Percentiles rank a stretch among this genome's conserved stretches.
Conservation (phyloP, 2,113 vertebrate genomes). For the Struthio camelus region DNA sequence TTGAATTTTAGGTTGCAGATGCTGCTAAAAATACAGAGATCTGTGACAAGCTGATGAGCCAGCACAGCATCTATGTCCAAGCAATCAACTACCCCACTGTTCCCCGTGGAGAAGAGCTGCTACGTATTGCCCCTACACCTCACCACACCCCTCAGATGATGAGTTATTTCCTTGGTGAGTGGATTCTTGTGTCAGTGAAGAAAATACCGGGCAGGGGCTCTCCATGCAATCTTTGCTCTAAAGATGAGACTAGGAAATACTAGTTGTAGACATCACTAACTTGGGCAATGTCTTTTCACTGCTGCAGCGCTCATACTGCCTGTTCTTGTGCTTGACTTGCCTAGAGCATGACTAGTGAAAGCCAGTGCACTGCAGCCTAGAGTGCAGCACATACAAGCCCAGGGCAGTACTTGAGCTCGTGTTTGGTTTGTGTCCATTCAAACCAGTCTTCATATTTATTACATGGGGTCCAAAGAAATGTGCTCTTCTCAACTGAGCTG, state of each 20-base stretch:
- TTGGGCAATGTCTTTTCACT: not conserved
- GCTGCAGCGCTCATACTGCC: accelerated
- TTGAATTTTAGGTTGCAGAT: slow-evolving; percentile 83
- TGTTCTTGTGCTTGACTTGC: not conserved
- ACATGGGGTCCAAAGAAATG: not conserved
- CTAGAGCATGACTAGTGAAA: not conserved
- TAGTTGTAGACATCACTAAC: not conserved
- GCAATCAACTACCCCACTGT: slow-evolving; percentile 98
- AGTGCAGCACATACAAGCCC: not conserved
- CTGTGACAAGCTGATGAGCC: slow-evolving; percentile 92
- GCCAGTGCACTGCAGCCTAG: not conserved
- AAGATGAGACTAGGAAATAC: not conserved
- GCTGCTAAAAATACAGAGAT: slow-evolving; percentile 94
- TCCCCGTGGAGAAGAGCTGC: slow-evolving; percentile 90
- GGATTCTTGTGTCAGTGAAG: not conserved
- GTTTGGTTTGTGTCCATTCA: not conserved
- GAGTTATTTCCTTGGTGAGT: slow-evolving; percentile 92
- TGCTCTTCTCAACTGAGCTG: not conserved
- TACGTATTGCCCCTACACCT: slow-evolving; percentile 93
- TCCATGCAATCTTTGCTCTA: not conserved
- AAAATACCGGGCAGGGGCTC: not conserved
- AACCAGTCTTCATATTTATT: not conserved
- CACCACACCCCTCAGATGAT: slow-evolving; percentile 98
- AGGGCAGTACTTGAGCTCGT: too few species aligned
- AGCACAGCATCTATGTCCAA: slow-evolving; percentile 95